phyloP scores from a whole-genome alignment of 2,888 invertebrate species.

The Caenorhabditis zanzibari region DNA sequence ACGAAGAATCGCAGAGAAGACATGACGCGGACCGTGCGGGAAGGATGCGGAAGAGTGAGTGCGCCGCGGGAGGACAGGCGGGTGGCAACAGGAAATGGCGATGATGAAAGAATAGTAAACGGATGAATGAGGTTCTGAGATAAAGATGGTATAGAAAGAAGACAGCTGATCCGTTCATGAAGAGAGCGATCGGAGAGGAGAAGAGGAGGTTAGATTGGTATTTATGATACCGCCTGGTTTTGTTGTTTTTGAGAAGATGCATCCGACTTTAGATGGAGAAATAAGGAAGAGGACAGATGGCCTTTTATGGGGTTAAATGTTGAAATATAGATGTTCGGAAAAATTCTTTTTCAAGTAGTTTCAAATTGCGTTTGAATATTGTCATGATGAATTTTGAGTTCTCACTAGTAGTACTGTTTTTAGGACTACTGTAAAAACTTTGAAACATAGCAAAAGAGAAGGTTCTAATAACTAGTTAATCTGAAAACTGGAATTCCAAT shows the following conservation, averaged over 20 bases:
- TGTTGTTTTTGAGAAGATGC: neutral
- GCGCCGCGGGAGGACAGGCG: neutral
- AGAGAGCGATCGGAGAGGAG: slow-evolving; percentile 8
- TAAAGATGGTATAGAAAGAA: too few relatives aligned
- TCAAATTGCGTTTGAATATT: too few relatives aligned
- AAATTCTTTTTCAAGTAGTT: too few relatives aligned
- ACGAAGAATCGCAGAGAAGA: slow-evolving; percentile 17
- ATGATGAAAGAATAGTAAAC: neutral
- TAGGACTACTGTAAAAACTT: too few relatives aligned
- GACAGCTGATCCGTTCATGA: slow-evolving; percentile 38
- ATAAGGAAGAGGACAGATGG: neutral
- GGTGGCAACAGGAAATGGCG: slow-evolving; percentile 41
- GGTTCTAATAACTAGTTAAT: too few relatives aligned
- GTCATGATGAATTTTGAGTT: too few relatives aligned
- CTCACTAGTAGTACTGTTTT: too few relatives aligned
- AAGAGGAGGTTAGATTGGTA: slow-evolving; percentile 1
- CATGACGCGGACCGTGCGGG: slow-evolving; percentile 21
- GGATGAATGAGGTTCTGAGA: neutral
- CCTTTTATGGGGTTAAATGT: neutral
- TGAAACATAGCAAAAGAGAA: too few relatives aligned
- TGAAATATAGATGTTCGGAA: neutral
- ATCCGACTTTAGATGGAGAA: slow-evolving; percentile 8
- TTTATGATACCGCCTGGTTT: slow-evolving; percentile 19
- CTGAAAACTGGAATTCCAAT: too few relatives aligned
- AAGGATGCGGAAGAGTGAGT: slow-evolving; percentile 33